A percentile compares a stretch with the other conserved stretches of the same genome.
Conservation (phyloP, 1,140 invertebrate genomes). For the Apis mellifera region Amel_HAv3.1 CM009932.2:704001-704500, state of each 20-base stretch:
- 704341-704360: slow-evolving; percentile 13
- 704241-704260: neutral
- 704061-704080: neutral
- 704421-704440: too few relatives aligned
- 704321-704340: neutral
- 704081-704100: neutral
- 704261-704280: neutral
- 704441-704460: too few relatives aligned
- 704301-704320: neutral
- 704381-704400: neutral
- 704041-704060: neutral
- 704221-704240: slow-evolving; percentile 21
- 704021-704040: too few relatives aligned
- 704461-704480: too few relatives aligned
- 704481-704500: neutral
- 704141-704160: neutral
- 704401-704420: neutral
- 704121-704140: neutral
- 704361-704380: neutral
- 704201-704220: slow-evolving; percentile 11
- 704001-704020: too few relatives aligned
- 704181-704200: slow-evolving; percentile 10
- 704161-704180: slow-evolving; percentile 7
- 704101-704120: neutral
- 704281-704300: slow-evolving; percentile 7